phyloP scores from a whole-genome alignment of 1,140 invertebrate genomes.

The Lepidotrigona ventralis region DNA sequence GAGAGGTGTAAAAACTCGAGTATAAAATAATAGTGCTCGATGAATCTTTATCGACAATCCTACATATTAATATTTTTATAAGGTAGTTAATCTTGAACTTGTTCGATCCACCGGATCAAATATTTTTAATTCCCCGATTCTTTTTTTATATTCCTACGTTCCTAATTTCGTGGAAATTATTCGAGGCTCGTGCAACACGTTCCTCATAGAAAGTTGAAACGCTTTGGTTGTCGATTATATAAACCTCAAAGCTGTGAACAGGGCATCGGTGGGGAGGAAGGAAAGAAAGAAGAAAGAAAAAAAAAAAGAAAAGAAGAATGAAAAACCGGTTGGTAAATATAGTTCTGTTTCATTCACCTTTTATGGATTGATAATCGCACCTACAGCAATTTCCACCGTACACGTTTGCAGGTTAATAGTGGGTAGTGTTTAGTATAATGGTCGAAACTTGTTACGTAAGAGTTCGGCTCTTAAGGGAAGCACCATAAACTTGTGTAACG shows the following conservation, averaged over 20 bases:
- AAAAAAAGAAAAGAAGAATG: conserved; percentile 3
- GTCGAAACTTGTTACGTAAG: conserved; percentile 15
- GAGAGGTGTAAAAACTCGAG: too few species aligned
- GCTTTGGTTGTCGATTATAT: conserved; percentile 3
- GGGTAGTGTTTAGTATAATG: conserved; percentile 11
- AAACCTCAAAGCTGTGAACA: neutral
- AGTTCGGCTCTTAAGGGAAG: neutral
- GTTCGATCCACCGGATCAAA: neutral
- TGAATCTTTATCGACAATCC: too few species aligned
- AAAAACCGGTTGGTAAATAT: conserved; percentile 6
- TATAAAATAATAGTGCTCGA: too few species aligned
- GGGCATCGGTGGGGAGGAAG: neutral
- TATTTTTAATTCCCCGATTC: neutral
- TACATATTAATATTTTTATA: too few species aligned
- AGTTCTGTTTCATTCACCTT: neutral
- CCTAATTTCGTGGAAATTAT: conserved; percentile 7
- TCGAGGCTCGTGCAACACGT: neutral
- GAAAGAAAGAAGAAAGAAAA: neutral
- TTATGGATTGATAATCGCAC: conserved; percentile 14
- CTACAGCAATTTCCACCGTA: neutral
- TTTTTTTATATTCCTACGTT: neutral
- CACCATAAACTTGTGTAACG: neutral
- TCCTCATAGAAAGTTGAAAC: neutral
- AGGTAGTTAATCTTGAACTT: too few species aligned
- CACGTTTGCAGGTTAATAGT: neutral